Conservation (phyloP, 2,797 vertebrate species). For the Clamator glandarius region DNA sequence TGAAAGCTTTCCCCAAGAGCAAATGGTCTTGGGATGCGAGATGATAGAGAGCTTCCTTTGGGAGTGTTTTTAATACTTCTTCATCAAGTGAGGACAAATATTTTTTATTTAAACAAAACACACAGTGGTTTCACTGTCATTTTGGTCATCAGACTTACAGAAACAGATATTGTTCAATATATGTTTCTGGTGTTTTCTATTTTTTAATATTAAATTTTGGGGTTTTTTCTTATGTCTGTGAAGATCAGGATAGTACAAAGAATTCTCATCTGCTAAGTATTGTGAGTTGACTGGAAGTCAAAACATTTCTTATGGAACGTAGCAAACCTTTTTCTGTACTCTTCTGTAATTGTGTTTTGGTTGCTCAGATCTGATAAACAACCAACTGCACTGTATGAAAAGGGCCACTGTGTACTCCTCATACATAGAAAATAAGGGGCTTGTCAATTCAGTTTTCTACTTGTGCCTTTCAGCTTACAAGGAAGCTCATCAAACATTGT, state of each 20-base stretch:
- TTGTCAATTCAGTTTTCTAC: not conserved
- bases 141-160: not conserved
- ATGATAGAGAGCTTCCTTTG: not conserved
- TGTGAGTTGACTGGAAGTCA: not conserved
- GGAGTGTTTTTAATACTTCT: not conserved
- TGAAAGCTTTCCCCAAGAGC: not conserved
- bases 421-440: not conserved
- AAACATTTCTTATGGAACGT: not conserved
- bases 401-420: not conserved
- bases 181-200: not conserved
- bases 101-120: not conserved
- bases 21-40: not conserved
- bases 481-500: not conserved
- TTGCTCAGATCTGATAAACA: not conserved
- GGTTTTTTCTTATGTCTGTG: not conserved
- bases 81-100: not conserved
- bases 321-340: not conserved
- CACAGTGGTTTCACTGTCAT: not conserved
- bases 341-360: not conserved
- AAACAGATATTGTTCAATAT: not conserved
- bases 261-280: not conserved
- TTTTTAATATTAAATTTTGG: not conserved
- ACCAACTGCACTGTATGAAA: not conserved
- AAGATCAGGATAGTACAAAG: not conserved
- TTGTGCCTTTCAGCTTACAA: not conserved